phyloP scores from a whole-genome alignment of 1,140 invertebrate genomes.

The Drosophila prosaltans region DNA sequence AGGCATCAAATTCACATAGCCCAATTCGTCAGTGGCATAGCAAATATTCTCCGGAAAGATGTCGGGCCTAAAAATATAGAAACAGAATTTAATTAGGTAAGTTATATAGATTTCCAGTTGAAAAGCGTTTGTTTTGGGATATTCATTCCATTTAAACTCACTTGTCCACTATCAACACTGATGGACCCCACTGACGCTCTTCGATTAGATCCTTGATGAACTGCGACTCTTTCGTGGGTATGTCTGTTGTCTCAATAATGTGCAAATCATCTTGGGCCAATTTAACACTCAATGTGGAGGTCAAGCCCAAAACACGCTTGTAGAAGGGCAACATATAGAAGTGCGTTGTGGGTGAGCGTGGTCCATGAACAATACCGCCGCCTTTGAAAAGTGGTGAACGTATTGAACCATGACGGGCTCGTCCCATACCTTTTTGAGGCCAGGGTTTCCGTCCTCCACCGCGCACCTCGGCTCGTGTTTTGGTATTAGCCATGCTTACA shows the following conservation, averaged over 20 bases:
- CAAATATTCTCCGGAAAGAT: conserved; percentile 94
- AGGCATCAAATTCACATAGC: conserved; percentile 97
- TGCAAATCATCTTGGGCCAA: conserved; percentile 97
- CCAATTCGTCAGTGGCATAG: conserved; percentile 89
- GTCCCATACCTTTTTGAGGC: conserved; percentile 96
- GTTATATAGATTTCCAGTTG: too few species aligned
- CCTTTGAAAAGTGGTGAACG: conserved; percentile 92
- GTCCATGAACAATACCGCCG: conserved; percentile 94
- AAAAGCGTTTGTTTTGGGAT: too few species aligned
- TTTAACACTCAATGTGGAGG: conserved; percentile 93
- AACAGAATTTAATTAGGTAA: background rate
- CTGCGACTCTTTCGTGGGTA: conserved; percentile 92
- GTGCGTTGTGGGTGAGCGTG: conserved; percentile 92
- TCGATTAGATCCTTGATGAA: conserved; percentile 92
- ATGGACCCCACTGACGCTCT: conserved; percentile 95
- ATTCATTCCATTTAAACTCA: conserved; percentile 83
- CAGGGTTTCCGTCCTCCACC: conserved; percentile 96
- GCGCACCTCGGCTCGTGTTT: conserved; percentile 91
- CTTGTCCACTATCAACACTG: conserved; percentile 97
- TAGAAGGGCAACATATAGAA: conserved; percentile 96
- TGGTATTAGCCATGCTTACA: conserved; percentile 90
- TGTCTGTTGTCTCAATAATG: conserved; percentile 93
- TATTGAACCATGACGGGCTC: conserved; percentile 95
- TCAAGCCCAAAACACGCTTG: conserved; percentile 90
- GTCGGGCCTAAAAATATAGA: conserved; percentile 86